Evolutionary conservation across 2,888 invertebrate genomes (phyloP).

Genomic region (Arrhopalites spinosus): DNA sequence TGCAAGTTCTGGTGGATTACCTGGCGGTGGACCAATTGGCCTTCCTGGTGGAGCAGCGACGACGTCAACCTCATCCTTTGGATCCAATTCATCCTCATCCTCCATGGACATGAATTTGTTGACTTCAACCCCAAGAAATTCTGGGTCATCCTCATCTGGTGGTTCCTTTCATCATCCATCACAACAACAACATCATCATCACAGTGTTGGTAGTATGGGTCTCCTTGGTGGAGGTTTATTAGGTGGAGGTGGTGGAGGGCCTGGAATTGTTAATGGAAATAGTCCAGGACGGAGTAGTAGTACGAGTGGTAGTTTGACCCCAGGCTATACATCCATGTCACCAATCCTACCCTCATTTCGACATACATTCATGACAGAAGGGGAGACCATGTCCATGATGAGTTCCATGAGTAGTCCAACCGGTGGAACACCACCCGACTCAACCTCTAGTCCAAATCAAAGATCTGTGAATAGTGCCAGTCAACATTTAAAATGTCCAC

Average conservation of each 20-base stretch:
- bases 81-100: conserved; percentile 35
- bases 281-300: conserved; percentile 11
- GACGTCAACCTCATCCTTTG: no score
- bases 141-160: neutral
- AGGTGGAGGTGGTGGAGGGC: neutral
- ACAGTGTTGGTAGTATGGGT: neutral
- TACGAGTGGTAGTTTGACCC: neutral
- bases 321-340: conserved; percentile 45
- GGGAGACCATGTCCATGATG: conserved; percentile 50
- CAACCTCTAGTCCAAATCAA: conserved; percentile 56
- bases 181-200: no score
- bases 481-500: neutral
- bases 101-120: neutral
- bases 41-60: no score
- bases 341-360: conserved; percentile 55
- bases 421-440: conserved; percentile 65
- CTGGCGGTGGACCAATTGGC: neutral
- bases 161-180: neutral
- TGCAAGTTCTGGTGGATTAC: neutral
- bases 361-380: conserved; percentile 56
- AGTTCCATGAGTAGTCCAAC: conserved; percentile 47
- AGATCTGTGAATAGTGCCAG: conserved; percentile 28
- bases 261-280: neutral
- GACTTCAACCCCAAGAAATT: conserved; percentile 8
- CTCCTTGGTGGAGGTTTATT: neutral